A percentile compares a stretch with the other conserved stretches of the same genome.
These are phyloP conservation scores for Anneissia japonica DNA, from an alignment of 35 echinoderm and acorn worm species.

Conservation along the genomic window DNA sequence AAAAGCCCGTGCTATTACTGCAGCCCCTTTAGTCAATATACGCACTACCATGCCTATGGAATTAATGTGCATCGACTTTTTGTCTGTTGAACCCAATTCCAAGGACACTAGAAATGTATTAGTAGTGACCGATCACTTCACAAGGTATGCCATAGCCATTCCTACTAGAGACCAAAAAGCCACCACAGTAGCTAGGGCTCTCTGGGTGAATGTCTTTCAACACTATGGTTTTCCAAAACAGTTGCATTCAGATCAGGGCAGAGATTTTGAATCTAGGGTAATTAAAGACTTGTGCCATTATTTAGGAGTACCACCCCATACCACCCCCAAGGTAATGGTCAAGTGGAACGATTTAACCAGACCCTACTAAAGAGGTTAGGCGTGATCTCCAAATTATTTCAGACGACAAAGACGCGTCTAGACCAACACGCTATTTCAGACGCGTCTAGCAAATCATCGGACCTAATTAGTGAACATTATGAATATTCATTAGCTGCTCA, in stretches of 20 bases:
- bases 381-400: no score
- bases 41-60: not conserved
- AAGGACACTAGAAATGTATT: not conserved
- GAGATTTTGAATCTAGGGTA: constrained; percentile 16
- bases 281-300: constrained; percentile 55
- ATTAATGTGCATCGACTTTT: not conserved
- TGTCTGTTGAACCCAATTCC: not conserved
- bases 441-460: no score
- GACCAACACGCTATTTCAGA: no score
- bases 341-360: not conserved
- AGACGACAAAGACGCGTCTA: no score
- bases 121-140: not conserved
- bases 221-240: no score
- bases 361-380: not conserved
- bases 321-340: not conserved
- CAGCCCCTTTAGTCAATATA: no score
- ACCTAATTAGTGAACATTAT: no score
- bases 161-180: constrained; percentile 3
- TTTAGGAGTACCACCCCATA: constrained; percentile 40
- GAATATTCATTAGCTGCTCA: no score
- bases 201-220: not conserved
- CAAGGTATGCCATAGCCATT: not conserved
- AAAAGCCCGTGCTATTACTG: no score
- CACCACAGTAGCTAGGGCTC: not conserved
- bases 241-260: no score